A percentile compares a stretch with the other conserved stretches of the same genome.
phyloP scores from a whole-genome alignment of 2,113 vertebrate species.

The Muntiacus muntjak region DNA sequence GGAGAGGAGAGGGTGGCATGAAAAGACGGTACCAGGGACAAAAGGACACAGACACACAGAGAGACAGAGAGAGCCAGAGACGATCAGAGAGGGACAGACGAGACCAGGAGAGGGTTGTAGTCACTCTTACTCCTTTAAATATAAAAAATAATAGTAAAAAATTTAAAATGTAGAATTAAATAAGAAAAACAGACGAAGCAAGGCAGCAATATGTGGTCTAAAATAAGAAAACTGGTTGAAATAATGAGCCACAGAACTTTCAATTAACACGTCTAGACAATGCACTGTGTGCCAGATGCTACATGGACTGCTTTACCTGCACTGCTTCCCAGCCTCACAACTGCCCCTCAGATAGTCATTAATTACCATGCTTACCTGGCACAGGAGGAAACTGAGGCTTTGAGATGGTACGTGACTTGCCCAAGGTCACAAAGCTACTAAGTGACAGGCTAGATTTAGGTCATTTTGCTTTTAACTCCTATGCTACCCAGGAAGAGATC shows the following conservation, averaged over 20 bases:
- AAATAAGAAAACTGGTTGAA: background rate
- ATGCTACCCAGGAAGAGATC: background rate
- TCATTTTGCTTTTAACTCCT: background rate
- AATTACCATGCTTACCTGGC: no score
- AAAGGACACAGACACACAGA: background rate
- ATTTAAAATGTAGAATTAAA: background rate
- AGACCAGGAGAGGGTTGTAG: background rate
- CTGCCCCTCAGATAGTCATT: no score
- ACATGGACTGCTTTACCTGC: accelerated
- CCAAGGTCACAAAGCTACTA: background rate
- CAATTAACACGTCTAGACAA: no score
- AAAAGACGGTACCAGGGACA: background rate
- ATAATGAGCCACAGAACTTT: background rate
- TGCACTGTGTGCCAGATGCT: no score
- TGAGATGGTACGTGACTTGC: background rate
- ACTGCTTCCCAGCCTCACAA: background rate
- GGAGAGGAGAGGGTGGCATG: background rate
- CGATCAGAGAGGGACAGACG: background rate
- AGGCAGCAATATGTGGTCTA: background rate
- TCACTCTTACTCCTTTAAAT: background rate
- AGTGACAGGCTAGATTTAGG: background rate
- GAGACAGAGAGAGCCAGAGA: background rate
- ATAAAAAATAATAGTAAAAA: background rate
- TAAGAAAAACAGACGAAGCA: background rate
- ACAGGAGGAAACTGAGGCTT: background rate